Evolutionary conservation across 2,888 invertebrate genomes (phyloP).

Genomic region (Eilema caniola): DNA sequence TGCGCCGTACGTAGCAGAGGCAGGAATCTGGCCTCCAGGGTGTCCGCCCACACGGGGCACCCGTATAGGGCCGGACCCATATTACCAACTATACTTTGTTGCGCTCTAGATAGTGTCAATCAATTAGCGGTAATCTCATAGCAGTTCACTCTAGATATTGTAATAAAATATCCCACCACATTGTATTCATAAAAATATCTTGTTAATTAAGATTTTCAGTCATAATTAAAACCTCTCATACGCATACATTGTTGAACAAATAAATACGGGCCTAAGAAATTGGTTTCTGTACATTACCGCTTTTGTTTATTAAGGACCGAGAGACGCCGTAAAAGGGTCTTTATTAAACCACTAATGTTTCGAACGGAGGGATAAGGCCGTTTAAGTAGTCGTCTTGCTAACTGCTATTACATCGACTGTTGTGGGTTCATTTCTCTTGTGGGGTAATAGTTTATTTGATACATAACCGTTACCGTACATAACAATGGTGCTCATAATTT

Average conservation of each 20-base stretch:
- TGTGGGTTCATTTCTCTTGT: not conserved
- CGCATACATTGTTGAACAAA: not conserved
- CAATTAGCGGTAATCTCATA: too few relatives aligned
- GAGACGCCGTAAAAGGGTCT: not conserved
- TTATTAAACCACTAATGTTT: slow-evolving; percentile 3
- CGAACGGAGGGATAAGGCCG: not conserved
- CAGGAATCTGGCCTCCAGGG: too few relatives aligned
- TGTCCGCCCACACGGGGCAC: too few relatives aligned
- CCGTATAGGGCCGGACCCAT: too few relatives aligned
- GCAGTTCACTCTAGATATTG: too few relatives aligned
- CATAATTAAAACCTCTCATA: slow-evolving; percentile 4
- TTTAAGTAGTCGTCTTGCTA: not conserved
- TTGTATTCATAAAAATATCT: too few relatives aligned
- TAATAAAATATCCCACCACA: too few relatives aligned
- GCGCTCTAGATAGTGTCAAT: too few relatives aligned
- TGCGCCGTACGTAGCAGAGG: too few relatives aligned
- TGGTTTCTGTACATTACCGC: not conserved
- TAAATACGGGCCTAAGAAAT: slow-evolving; percentile 2
- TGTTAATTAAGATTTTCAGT: not conserved
- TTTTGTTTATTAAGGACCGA: not conserved
- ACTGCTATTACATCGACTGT: slow-evolving; percentile 1
- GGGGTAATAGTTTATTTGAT: not conserved
- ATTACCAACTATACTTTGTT: too few relatives aligned
- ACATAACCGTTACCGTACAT: not conserved
- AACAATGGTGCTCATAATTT: not conserved